Evolutionary conservation across 2,113 vertebrate species (phyloP).

Genomic region (Psilopsiagon aymara): DNA sequence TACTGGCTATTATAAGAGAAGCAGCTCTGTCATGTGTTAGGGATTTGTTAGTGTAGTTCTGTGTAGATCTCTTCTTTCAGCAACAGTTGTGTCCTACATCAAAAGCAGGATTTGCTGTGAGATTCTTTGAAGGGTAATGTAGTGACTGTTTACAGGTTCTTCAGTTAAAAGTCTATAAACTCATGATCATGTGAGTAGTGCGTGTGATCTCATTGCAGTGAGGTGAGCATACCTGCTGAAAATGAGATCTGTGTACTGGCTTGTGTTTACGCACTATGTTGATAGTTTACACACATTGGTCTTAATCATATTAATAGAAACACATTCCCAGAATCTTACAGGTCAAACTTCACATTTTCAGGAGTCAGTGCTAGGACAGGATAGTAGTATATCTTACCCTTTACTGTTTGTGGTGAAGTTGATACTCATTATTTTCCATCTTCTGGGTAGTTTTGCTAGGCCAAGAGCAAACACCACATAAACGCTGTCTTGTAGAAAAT

Average conservation of each 20-base stretch:
- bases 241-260: background rate
- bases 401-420: background rate
- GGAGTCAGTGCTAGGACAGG: background rate
- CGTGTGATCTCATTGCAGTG: background rate
- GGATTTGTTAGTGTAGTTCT: background rate
- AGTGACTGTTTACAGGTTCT: background rate
- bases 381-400: background rate
- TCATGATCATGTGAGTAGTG: background rate
- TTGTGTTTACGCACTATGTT: background rate
- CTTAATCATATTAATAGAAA: background rate
- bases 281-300: background rate
- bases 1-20: background rate
- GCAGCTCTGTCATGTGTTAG: background rate
- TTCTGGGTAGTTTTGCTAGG: background rate
- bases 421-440: background rate
- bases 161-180: background rate
- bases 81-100: background rate
- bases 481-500: background rate
- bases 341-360: background rate
- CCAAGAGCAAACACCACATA: background rate
- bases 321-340: background rate
- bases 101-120: background rate
- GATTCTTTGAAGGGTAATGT: background rate
- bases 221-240: background rate
- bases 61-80: background rate